These are phyloP conservation scores for Ectropis crepuscularia DNA, from an alignment of 2,888 invertebrate genomes.

Conservation along the genomic window DNA sequence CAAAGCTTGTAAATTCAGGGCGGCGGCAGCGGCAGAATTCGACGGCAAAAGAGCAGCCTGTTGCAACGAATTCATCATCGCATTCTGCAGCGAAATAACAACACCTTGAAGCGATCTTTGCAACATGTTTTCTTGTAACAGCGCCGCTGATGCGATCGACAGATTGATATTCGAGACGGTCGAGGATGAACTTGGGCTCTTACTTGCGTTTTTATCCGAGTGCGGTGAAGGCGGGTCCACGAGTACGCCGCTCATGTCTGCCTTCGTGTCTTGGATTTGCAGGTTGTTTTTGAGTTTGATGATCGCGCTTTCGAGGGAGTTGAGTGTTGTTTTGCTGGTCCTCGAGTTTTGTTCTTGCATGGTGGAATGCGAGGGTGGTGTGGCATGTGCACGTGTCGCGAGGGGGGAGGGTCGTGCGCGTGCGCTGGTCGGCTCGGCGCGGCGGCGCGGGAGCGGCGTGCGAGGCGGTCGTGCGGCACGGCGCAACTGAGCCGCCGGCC, in stretches of 20 bases:
- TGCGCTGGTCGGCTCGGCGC: conserved; percentile 68
- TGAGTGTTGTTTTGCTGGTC: conserved; percentile 76
- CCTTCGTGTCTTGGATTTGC: conserved; percentile 79
- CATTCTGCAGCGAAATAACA: conserved; percentile 92
- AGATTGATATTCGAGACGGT: conserved; percentile 69
- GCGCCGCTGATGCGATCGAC: conserved; percentile 85
- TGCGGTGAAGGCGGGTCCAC: conserved; percentile 70
- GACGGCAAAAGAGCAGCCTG: conserved; percentile 93
- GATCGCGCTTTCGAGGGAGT: conserved; percentile 82
- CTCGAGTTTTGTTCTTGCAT: conserved; percentile 83
- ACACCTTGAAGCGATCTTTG: conserved; percentile 92
- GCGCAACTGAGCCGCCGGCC: conserved; percentile 81
- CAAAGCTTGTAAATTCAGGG: conserved; percentile 92
- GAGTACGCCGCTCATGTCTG: conserved; percentile 73
- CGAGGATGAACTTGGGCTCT: conserved; percentile 71
- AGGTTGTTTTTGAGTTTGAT: conserved; percentile 82
- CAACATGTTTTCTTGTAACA: conserved; percentile 86
- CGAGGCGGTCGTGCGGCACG: conserved; percentile 78
- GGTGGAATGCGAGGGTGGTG: conserved; percentile 55
- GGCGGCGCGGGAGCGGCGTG: conserved; percentile 69
- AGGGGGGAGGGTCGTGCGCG: conserved; percentile 69
- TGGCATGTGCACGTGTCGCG: conserved; percentile 67
- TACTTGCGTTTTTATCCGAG: conserved; percentile 77
- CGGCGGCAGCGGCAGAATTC: conserved; percentile 93
- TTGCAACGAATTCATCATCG: conserved; percentile 93